Percentiles rank a stretch among this genome's conserved stretches.
These are phyloP conservation scores for Fundulus diaphanus DNA, from an alignment of 2,797 vertebrate species.

Conservation along the genomic window DNA sequence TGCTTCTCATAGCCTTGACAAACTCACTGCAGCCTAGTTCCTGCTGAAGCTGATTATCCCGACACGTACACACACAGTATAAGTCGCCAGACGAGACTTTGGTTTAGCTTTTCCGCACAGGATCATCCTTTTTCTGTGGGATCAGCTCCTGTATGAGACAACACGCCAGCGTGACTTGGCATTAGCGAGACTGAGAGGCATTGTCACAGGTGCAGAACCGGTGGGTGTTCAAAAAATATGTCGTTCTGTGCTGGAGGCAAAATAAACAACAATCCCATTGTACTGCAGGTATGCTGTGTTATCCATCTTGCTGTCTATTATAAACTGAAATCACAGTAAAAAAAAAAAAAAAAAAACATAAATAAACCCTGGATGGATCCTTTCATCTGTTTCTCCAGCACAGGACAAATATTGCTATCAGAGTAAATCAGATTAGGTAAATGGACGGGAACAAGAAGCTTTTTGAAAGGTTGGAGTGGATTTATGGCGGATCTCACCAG, in stretches of 20 bases:
- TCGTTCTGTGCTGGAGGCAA: constrained; percentile 38
- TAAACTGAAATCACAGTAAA: neutral
- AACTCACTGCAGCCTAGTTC: neutral
- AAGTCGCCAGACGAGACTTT: neutral
- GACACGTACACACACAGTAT: neutral
- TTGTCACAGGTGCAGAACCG: constrained; percentile 45
- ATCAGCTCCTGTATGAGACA: neutral
- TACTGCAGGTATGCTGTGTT: neutral
- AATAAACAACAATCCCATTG: constrained; percentile 17
- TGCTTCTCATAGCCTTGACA: neutral
- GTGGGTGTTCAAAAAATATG: constrained; percentile 42
- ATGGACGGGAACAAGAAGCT: constrained; percentile 17
- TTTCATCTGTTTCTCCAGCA: constrained; percentile 2
- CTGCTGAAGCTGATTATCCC: neutral
- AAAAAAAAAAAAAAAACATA: neutral
- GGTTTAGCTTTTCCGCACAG: constrained; percentile 3
- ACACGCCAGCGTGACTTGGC: neutral
- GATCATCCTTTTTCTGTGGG: constrained; percentile 4
- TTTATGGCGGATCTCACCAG: constrained; percentile 74
- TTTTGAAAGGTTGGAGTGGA: constrained; percentile 18
- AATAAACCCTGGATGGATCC: neutral
- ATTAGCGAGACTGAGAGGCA: neutral
- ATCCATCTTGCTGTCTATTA: neutral
- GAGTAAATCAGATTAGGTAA: neutral
- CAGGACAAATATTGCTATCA: constrained; percentile 17